Conservation (phyloP, 2,113 vertebrate species). For the Grallaria varia region DNA sequence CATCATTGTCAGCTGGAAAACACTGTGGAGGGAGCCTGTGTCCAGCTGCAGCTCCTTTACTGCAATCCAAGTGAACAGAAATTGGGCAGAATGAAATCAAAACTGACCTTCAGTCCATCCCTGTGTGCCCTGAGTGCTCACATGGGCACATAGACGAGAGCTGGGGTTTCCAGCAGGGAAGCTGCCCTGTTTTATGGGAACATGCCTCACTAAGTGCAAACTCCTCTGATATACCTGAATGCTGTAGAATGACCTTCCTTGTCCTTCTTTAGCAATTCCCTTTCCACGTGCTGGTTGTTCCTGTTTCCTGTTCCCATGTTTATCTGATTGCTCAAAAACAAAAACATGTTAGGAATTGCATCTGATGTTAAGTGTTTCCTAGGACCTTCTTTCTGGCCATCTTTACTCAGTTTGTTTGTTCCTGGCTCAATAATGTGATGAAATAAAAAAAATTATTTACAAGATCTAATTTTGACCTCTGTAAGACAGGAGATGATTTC, state of each 20-base stretch:
- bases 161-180: neutral
- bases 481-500: neutral
- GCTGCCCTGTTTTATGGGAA: neutral
- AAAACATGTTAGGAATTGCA: neutral
- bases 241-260: neutral
- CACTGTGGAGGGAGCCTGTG: neutral
- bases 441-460: neutral
- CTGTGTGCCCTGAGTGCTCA: neutral
- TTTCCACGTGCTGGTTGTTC: neutral
- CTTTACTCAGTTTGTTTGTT: neutral
- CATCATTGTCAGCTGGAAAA: neutral
- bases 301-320: neutral
- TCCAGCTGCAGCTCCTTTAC: neutral
- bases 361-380: neutral
- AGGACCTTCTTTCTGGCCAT: neutral
- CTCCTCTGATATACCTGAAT: neutral
- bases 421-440: neutral
- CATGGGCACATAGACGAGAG: neutral
- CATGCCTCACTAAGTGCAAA: neutral
- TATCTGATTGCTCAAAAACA: neutral
- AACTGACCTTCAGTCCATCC: too few relatives aligned
- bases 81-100: neutral
- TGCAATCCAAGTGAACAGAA: neutral
- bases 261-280: neutral
- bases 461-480: neutral